Conservation (phyloP, 2,113 vertebrate species). For the Elaphurus davidianus region DNA sequence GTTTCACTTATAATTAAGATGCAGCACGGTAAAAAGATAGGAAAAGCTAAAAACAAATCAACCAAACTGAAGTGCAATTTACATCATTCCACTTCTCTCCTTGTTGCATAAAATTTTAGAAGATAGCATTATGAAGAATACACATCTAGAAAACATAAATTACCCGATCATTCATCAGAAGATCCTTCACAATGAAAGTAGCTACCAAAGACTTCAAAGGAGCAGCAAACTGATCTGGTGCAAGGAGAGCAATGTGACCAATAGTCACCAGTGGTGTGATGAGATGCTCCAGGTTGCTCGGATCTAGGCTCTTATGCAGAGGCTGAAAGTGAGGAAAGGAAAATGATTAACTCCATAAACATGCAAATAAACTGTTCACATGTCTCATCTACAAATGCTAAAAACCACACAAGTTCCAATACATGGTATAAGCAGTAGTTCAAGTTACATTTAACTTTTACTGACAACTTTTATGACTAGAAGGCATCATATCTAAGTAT, state of each 20-base stretch:
- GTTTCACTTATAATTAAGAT: background rate
- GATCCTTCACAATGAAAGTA: conserved; percentile 98
- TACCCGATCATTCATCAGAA: conserved; percentile 98
- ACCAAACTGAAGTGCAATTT: background rate
- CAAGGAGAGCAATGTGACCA: conserved; percentile 96
- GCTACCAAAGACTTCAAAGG: conserved; percentile 97
- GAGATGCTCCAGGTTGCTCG: conserved; percentile 96
- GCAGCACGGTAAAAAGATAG: background rate
- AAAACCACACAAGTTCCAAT: background rate
- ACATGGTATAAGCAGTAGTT: background rate
- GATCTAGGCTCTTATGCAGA: conserved; percentile 95
- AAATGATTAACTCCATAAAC: background rate
- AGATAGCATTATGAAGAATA: background rate
- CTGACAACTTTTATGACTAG: background rate
- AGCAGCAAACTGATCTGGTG: conserved; percentile 96
- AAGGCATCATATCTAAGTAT: background rate
- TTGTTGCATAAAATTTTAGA: background rate
- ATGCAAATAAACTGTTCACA: background rate
- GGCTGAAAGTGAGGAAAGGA: conserved; percentile 83
- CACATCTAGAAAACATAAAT: background rate
- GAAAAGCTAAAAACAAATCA: background rate
- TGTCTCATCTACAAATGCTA: background rate
- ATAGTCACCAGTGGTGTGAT: conserved; percentile 95
- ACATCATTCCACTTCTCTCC: background rate
- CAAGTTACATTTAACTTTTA: background rate